Conservation (phyloP, 2,888 invertebrate species). For the Cryptops parisi region DNA sequence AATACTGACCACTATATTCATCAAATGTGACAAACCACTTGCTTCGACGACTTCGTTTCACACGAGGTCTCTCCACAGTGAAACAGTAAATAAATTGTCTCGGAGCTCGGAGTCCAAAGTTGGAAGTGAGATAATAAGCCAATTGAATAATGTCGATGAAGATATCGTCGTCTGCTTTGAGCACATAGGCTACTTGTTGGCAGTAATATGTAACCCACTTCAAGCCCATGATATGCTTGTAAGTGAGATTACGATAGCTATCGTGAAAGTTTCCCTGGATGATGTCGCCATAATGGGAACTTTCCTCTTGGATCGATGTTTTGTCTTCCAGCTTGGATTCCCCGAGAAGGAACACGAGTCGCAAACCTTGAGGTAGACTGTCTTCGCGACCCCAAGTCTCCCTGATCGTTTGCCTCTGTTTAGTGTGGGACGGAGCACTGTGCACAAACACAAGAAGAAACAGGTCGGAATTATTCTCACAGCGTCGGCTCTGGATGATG, state of each 20-base stretch:
- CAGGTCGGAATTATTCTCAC: not conserved
- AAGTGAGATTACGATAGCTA: constrained; percentile 34
- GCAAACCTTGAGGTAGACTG: constrained; percentile 1
- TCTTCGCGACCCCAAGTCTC: constrained; percentile 15
- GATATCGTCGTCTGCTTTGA: constrained; percentile 37
- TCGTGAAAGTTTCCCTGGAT: constrained; percentile 30
- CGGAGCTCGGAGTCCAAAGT: constrained; percentile 14
- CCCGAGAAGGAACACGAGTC: constrained; percentile 22
- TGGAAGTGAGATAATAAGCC: constrained; percentile 5
- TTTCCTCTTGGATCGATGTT: constrained; percentile 19
- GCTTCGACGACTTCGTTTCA: constrained; percentile 28
- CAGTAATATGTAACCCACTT: constrained; percentile 33
- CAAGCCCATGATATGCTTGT: constrained; percentile 33
- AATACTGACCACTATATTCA: constrained; percentile 31
- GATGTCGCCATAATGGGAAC: constrained; percentile 20
- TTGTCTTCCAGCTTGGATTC: constrained; percentile 17
- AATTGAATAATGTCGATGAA: constrained; percentile 32
- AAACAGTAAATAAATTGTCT: constrained; percentile 22
- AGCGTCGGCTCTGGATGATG: not conserved
- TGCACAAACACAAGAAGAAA: constrained; percentile 16
- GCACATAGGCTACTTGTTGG: constrained; percentile 27
- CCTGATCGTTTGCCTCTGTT: constrained; percentile 13
- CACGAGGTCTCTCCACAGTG: constrained; percentile 20
- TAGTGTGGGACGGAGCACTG: constrained; percentile 11
- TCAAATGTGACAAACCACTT: constrained; percentile 32